Conservation (phyloP, 2,888 invertebrate species). For the Saturnia japonica region DNA sequence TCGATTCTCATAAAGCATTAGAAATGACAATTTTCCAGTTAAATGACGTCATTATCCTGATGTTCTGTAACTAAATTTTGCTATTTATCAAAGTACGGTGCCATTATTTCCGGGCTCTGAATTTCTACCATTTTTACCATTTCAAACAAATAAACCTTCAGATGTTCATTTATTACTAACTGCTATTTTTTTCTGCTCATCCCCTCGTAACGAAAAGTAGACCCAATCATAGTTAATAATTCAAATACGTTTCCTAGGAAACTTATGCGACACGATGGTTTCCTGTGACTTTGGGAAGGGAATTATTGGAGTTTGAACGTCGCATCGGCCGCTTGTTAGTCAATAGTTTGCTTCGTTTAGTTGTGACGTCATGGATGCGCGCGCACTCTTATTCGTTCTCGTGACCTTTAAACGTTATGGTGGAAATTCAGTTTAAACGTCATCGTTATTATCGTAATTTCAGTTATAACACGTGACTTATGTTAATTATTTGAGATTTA, state of each 20-base stretch:
- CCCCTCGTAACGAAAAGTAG: not conserved
- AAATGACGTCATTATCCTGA: not conserved
- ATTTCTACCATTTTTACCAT: too few relatives aligned
- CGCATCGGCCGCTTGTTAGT: constrained; percentile 42
- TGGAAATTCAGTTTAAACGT: not conserved
- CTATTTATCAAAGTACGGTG: not conserved
- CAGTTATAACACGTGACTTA: too few relatives aligned
- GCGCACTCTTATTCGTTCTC: constrained; percentile 49
- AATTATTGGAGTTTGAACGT: constrained; percentile 5
- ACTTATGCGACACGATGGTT: not conserved
- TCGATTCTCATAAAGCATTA: too few relatives aligned
- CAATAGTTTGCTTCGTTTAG: constrained; percentile 56
- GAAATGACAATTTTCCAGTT: not conserved
- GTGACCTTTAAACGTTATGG: constrained; percentile 51
- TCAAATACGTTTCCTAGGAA: not conserved
- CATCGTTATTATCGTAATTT: not conserved
- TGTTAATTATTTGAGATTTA: too few relatives aligned
- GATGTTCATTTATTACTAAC: not conserved
- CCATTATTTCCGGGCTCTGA: not conserved
- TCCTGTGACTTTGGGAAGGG: not conserved
- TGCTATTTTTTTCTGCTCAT: not conserved
- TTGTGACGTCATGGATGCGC: constrained; percentile 62
- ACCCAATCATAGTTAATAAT: not conserved
- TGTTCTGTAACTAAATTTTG: not conserved
- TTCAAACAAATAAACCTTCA: not conserved